Conservation (phyloP, 2,888 invertebrate genomes). For the Sisyra nigra region DNA sequence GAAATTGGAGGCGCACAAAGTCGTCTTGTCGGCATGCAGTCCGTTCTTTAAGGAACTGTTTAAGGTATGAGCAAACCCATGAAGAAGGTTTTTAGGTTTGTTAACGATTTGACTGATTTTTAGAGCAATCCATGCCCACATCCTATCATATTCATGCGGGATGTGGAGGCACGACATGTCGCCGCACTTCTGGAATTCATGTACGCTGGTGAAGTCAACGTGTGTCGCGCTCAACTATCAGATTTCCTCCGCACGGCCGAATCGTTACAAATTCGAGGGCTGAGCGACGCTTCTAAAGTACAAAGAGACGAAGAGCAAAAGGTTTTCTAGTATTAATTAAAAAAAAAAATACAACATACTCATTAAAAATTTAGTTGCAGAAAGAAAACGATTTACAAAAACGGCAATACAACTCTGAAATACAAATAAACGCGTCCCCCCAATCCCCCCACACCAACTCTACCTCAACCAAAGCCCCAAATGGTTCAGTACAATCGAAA, state of each 20-base stretch:
- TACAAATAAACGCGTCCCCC: not conserved
- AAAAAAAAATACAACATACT: no score
- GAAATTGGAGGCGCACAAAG: conserved; percentile 70
- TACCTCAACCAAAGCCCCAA: not conserved
- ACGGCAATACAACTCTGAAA: not conserved
- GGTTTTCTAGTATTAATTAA: no score
- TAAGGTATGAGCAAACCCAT: no score
- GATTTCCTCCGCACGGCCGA: conserved; percentile 63
- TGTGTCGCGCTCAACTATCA: conserved; percentile 60
- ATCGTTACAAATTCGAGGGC: conserved; percentile 60
- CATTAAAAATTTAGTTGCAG: not conserved
- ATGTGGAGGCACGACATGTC: conserved; percentile 64
- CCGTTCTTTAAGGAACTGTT: conserved; percentile 77
- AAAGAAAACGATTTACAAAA: not conserved
- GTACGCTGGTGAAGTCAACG: conserved; percentile 75
- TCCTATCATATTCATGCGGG: conserved; percentile 72
- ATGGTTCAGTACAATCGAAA: not conserved
- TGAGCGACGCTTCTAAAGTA: conserved; percentile 43
- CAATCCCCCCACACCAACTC: not conserved
- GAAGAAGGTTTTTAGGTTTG: conserved; percentile 25
- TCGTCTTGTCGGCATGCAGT: conserved; percentile 73
- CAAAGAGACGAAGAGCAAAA: conserved; percentile 2
- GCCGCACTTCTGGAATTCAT: conserved; percentile 67
- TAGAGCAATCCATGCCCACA: conserved; percentile 74
- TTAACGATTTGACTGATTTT: conserved; percentile 25